Evolutionary conservation across 2,888 invertebrate species (phyloP).

Genomic region (Ochropleura plecta): DNA sequence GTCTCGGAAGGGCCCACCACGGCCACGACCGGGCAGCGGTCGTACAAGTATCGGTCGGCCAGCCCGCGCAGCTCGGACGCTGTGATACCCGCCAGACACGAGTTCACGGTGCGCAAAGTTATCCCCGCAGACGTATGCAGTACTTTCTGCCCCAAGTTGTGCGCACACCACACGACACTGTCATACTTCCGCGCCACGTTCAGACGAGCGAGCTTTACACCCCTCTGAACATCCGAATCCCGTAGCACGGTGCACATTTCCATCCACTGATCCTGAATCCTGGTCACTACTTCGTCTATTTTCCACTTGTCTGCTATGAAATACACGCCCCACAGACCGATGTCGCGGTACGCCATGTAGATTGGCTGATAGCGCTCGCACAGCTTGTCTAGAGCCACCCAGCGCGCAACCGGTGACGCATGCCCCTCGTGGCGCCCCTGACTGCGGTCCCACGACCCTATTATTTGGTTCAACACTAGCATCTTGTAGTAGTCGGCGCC

Average conservation of each 20-base stretch:
- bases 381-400: conserved; percentile 72
- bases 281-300: conserved; percentile 80
- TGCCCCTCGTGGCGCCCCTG: conserved; percentile 75
- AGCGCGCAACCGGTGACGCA: conserved; percentile 74
- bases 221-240: conserved; percentile 76
- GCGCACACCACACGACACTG: conserved; percentile 75
- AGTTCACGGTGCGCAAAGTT: conserved; percentile 60
- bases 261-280: conserved; percentile 83
- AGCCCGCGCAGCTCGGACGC: conserved; percentile 59
- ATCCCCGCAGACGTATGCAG: conserved; percentile 74
- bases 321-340: conserved; percentile 88
- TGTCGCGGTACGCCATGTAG: conserved; percentile 82
- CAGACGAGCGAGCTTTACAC: conserved; percentile 75
- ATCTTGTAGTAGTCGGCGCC: conserved; percentile 78
- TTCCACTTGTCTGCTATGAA: conserved; percentile 76
- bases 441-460: conserved; percentile 83
- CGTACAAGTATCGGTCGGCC: conserved; percentile 79
- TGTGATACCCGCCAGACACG: conserved; percentile 43
- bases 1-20: conserved; percentile 85
- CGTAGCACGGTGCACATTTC: conserved; percentile 76
- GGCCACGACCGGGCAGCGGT: conserved; percentile 83
- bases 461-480: conserved; percentile 77
- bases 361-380: conserved; percentile 85
- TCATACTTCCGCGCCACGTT: conserved; percentile 72
- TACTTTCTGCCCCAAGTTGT: conserved; percentile 80